These are phyloP conservation scores for Triops longicaudatus DNA, from an alignment of 1,140 invertebrate genomes.

Conservation along the genomic window DNA sequence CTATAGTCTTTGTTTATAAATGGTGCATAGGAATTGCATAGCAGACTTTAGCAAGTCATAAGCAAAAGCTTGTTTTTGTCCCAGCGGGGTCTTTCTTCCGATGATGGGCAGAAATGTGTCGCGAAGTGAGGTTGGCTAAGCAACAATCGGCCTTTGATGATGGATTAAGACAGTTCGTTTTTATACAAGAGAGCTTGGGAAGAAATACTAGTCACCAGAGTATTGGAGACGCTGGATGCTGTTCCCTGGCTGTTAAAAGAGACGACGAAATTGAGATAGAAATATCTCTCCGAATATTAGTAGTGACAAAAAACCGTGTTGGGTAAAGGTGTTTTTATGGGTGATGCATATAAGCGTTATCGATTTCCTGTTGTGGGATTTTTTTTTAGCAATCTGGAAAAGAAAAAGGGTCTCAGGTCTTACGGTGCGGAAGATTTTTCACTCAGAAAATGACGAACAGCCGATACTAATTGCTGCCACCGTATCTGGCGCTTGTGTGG, in stretches of 20 bases:
- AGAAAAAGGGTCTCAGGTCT: neutral
- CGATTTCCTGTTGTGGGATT: neutral
- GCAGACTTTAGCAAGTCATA: neutral
- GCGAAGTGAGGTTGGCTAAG: neutral
- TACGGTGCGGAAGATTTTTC: neutral
- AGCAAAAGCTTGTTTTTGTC: too few species aligned
- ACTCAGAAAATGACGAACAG: neutral
- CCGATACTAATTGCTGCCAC: neutral
- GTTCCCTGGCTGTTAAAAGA: neutral
- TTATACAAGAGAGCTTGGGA: neutral
- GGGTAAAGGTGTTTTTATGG: too few species aligned
- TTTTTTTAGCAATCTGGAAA: slow-evolving; percentile 7
- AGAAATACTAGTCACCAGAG: neutral
- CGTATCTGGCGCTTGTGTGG: neutral
- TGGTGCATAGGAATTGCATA: neutral
- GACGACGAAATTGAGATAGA: too few species aligned
- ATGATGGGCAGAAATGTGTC: too few species aligned
- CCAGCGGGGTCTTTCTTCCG: too few species aligned
- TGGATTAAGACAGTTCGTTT: slow-evolving; percentile 5
- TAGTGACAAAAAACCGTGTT: too few species aligned
- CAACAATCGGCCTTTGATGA: slow-evolving; percentile 9
- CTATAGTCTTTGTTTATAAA: neutral
- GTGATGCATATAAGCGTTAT: neutral
- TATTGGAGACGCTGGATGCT: neutral
- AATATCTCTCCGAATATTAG: too few species aligned